Evolutionary conservation across 1,140 invertebrate species (phyloP), one percentile per base, ranked within the genome.

Genomic region (Lepidurus arcticus): DNA sequence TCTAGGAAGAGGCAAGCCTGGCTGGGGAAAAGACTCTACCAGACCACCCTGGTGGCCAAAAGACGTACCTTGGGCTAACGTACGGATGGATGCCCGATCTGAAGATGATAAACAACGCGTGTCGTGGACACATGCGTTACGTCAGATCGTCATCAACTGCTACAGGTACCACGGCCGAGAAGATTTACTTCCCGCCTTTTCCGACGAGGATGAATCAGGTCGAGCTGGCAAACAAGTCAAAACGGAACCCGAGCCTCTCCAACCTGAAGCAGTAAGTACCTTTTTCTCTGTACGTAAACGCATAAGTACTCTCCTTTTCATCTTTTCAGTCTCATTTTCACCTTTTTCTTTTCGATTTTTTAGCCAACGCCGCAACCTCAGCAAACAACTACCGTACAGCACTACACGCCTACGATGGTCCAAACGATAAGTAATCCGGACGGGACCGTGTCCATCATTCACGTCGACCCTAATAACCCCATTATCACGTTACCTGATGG

Each of bases 41-140:
- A 88, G 95, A 81, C 97, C 97, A 73, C 91, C 93, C 1, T 98
- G 97, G 96, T 98, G 97, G 97, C 97, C 97, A 11, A 93, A 94
- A 85, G 96, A 98, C 85, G 87, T 98, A 80, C 96, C 96, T 1
- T 98, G 96, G 96, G 96, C 96, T 24, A 98, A 98, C 88, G 96
- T 98, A 3, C 88, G 97, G 79, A 98, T 97, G 93, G 97, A 98
- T 87, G 96, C 95, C 7, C 88, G 97, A 79, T 92, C 93, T 42
- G 96, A 98, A 84, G 95, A 98, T 80, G 95, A 98, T 83, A 98
- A 98, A 85, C 95, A 98, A 86, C 96, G 97, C 90, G 96, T 97
- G 82, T 98, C 96, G 44, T 98, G 97, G 96, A 98, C 97, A 13
- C 95, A 98, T 85, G 96, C 96, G n/a, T 87, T 98, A 77, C 88